These are phyloP conservation scores for Chironomus tentans DNA, from an alignment of 2,888 invertebrate genomes.

Conservation along the genomic window DNA sequence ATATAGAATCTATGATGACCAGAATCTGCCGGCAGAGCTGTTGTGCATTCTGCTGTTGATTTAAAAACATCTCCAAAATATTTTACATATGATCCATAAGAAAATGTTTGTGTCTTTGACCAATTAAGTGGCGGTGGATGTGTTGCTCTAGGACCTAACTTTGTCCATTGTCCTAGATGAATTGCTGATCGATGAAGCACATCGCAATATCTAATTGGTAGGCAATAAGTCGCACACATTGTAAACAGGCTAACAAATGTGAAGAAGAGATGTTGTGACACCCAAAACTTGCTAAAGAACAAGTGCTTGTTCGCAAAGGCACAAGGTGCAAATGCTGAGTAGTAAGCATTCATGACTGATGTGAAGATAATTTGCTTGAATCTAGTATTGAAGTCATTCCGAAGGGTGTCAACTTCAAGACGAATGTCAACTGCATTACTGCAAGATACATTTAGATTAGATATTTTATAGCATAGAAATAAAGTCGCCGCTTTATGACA, in stretches of 20 bases:
- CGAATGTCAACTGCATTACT: constrained; percentile 61
- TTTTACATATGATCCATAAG: constrained; percentile 63
- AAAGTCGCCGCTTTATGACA: no score
- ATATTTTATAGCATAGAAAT: no score
- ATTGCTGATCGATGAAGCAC: constrained; percentile 80
- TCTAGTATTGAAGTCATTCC: constrained; percentile 79
- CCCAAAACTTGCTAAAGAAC: constrained; percentile 76
- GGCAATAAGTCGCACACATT: constrained; percentile 61
- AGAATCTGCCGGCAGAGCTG: constrained; percentile 77
- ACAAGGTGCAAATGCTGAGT: constrained; percentile 80
- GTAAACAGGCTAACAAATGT: constrained; percentile 79
- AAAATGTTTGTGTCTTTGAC: constrained; percentile 57
- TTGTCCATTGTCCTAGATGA: constrained; percentile 62
- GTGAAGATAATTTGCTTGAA: constrained; percentile 80
- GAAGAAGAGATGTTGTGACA: constrained; percentile 73
- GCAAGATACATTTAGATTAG: no score
- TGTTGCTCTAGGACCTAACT: constrained; percentile 34
- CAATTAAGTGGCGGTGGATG: constrained; percentile 40
- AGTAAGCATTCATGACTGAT: constrained; percentile 77
- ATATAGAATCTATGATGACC: constrained; percentile 82
- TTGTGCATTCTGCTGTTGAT: constrained; percentile 69
- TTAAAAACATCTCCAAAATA: constrained; percentile 63
- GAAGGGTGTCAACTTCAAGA: constrained; percentile 74
- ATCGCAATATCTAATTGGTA: constrained; percentile 67
- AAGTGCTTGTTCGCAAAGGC: constrained; percentile 72